Base-by-base conservation (phyloP, 92 coral and sea anemone genomes). In the Chrysogorgia sp. region DNA sequence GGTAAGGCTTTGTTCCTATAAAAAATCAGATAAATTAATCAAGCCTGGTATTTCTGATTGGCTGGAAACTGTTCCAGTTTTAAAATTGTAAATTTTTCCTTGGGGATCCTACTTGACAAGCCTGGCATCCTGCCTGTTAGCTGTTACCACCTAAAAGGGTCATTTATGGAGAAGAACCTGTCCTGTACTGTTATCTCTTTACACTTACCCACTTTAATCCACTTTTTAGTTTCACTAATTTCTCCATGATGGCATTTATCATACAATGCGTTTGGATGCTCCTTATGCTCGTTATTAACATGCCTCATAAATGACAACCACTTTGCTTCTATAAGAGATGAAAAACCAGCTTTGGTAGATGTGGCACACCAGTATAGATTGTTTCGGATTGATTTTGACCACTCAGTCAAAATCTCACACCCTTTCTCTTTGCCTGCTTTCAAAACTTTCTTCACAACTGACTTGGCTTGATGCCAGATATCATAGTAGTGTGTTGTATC, bases 401-500 rank as follows among this genome's bases (percentile, higher is more conserved):
- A 80, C 12, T 66, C 37, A 8, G 67, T 67, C 8, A 80, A 33
- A 52, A 40, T 28, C 34, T 55, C 77, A 34, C 67, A 66, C 0
- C 77, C 84, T 33, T 29, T 67, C 67, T 80, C 77, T 59, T 80
- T 67, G 76, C 77, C 34, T 7, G 76, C 67, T 37, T 55, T 68
- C 7, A 67, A 15, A 40, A 80, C 20, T 29, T 80, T 55, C 32
- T 80, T 80, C 17, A 63, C 49, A 34, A 80, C 40, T 10, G 67
- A 47, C 43, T 74, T 55, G 48, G 84, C 77, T 47, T 66, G 64
- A 40, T 80, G 84, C 84, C 84, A 80, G 30, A 80, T 80, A 35
- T 82, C 75, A 10, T 17, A 82, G 64, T 48, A 82, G 57, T 74
- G 81, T 10, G 34, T 47, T 1, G 66, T 53, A 17, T 65, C 63